These are phyloP conservation scores for Protonemura montana DNA, from an alignment of 2,888 invertebrate species.

Conservation along the genomic window DNA sequence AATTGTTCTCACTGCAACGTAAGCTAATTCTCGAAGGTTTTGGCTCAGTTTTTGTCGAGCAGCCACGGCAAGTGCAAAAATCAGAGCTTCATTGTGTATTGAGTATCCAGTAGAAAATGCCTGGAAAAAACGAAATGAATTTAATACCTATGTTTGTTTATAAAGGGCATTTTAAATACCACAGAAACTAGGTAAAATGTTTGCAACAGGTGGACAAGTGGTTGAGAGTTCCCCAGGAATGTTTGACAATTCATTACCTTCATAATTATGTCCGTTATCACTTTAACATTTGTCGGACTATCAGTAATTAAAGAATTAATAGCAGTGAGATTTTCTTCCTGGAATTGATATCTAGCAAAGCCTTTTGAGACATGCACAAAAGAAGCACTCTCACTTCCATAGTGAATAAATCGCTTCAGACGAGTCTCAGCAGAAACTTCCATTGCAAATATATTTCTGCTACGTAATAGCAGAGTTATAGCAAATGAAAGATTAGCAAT, in stretches of 20 bases:
- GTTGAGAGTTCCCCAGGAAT: neutral
- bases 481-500: too few relatives aligned
- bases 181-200: too few relatives aligned
- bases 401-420: slow-evolving; percentile 63
- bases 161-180: too few relatives aligned
- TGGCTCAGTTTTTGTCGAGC: slow-evolving; percentile 59
- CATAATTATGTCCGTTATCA: slow-evolving; percentile 55
- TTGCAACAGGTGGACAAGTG: too few relatives aligned
- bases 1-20: slow-evolving; percentile 64
- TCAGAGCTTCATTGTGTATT: slow-evolving; percentile 66
- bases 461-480: neutral
- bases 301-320: slow-evolving; percentile 47
- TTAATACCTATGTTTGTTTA: too few relatives aligned
- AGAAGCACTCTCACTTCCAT: slow-evolving; percentile 63
- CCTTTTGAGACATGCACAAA: slow-evolving; percentile 62
- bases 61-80: slow-evolving; percentile 71
- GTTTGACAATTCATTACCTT: slow-evolving; percentile 52
- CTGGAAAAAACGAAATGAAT: slow-evolving; percentile 55
- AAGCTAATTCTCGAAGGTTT: slow-evolving; percentile 63
- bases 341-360: slow-evolving; percentile 61
- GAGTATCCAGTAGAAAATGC: slow-evolving; percentile 63
- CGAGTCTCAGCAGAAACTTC: slow-evolving; percentile 56
- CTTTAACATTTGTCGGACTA: slow-evolving; percentile 50
- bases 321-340: slow-evolving; percentile 53
- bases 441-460: neutral